phyloP scores from a whole-genome alignment of 2,888 invertebrate species.

The Sphinx pinastri region DNA sequence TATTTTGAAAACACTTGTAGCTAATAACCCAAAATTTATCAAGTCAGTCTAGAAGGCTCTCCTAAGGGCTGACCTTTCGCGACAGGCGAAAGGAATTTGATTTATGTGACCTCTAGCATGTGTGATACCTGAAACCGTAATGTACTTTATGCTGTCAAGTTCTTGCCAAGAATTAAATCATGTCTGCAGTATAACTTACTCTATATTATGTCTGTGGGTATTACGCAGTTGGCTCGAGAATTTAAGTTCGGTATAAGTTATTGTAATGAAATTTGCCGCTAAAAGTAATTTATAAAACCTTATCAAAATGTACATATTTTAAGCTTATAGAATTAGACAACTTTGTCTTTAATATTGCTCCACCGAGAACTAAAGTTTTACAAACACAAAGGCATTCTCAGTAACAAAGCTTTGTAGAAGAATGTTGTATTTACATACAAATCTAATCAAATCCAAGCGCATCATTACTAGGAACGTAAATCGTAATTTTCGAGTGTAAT shows the following conservation, averaged over 20 bases:
- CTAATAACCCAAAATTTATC: no score
- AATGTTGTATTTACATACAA: conserved; percentile 11
- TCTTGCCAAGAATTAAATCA: background rate
- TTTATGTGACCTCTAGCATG: background rate
- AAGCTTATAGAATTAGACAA: no score
- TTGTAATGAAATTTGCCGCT: no score
- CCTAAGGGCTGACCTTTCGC: conserved; percentile 5
- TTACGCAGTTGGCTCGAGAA: no score
- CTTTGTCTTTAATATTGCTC: no score
- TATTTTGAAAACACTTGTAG: no score
- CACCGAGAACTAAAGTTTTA: no score
- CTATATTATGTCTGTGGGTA: no score
- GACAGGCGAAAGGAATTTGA: conserved; percentile 2
- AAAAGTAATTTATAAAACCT: no score
- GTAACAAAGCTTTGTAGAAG: no score
- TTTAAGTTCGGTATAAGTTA: no score
- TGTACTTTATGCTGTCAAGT: background rate
- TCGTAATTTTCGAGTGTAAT: conserved; percentile 4
- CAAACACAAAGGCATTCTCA: background rate
- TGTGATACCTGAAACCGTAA: background rate
- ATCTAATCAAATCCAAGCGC: background rate
- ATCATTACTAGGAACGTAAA: conserved; percentile 2
- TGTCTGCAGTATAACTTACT: background rate
- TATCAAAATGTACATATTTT: no score
- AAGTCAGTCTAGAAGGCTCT: background rate